Evolutionary conservation across 2,888 invertebrate species (phyloP).

Genomic region (Melanchra persicariae): DNA sequence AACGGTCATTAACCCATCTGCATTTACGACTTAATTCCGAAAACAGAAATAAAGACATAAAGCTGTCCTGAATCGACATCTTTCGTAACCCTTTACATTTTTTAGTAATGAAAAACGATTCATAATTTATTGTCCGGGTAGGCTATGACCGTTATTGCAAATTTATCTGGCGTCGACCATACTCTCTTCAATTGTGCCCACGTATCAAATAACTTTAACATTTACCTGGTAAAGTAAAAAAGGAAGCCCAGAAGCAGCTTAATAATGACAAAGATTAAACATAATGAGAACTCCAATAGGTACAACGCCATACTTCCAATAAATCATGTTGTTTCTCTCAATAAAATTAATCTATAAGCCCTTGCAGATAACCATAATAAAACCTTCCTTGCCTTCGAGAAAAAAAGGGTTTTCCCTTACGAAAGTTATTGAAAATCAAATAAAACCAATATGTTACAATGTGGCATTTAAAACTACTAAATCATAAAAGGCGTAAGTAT

Average conservation of each 20-base stretch:
- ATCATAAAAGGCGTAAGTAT: slow-evolving; percentile 38
- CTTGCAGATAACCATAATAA: not conserved
- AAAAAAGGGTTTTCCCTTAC: slow-evolving; percentile 18
- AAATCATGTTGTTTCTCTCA: not conserved
- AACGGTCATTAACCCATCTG: too few species aligned
- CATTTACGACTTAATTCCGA: too few species aligned
- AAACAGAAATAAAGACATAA: too few species aligned
- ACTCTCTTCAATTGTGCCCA: not conserved
- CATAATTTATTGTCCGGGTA: too few species aligned
- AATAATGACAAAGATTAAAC: not conserved
- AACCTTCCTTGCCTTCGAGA: not conserved
- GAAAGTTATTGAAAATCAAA: slow-evolving; percentile 45
- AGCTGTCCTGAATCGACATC: too few species aligned
- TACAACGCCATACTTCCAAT: not conserved
- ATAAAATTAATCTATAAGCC: not conserved
- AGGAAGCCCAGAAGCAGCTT: not conserved
- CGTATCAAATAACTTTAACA: not conserved
- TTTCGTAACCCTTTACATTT: too few species aligned
- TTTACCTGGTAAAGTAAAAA: not conserved
- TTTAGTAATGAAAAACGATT: too few species aligned
- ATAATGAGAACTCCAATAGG: not conserved
- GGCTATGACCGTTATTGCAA: too few species aligned
- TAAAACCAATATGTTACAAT: slow-evolving; percentile 35
- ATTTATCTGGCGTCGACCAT: too few species aligned
- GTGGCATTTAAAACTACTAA: slow-evolving; percentile 43